These are phyloP conservation scores for Caprella mutica DNA, from an alignment of 2,888 invertebrate genomes.

Conservation along the genomic window DNA sequence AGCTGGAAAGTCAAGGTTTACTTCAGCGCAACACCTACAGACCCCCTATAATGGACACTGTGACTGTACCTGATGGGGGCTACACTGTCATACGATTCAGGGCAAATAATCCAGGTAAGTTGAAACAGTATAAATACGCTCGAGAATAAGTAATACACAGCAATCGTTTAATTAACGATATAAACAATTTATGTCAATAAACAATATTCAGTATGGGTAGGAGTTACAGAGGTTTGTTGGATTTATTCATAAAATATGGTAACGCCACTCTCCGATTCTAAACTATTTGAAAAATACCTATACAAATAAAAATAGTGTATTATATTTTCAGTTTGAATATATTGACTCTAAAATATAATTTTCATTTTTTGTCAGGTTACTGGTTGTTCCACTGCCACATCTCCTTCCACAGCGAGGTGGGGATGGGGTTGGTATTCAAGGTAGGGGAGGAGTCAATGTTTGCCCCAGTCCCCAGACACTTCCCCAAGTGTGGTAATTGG, in stretches of 20 bases:
- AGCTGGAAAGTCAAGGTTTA: slow-evolving; percentile 55
- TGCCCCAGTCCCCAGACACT: slow-evolving; percentile 24
- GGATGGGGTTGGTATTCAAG: slow-evolving; percentile 70
- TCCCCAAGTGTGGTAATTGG: slow-evolving; percentile 54
- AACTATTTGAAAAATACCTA: too few species aligned
- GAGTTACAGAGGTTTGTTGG: too few species aligned
- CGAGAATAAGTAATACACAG: too few species aligned
- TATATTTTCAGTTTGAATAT: too few species aligned
- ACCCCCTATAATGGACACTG: slow-evolving; percentile 75
- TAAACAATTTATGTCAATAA: too few species aligned
- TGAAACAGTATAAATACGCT: too few species aligned
- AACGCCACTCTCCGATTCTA: too few species aligned
- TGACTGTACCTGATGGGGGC: slow-evolving; percentile 81
- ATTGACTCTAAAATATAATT: neutral
- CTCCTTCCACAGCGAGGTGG: slow-evolving; percentile 79
- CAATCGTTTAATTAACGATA: too few species aligned
- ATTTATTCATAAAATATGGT: too few species aligned
- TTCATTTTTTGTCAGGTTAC: slow-evolving; percentile 52
- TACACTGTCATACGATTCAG: slow-evolving; percentile 72
- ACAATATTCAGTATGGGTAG: too few species aligned
- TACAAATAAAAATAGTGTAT: too few species aligned
- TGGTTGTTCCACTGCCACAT: slow-evolving; percentile 90
- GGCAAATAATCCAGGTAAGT: slow-evolving; percentile 76
- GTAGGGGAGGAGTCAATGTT: slow-evolving; percentile 53
- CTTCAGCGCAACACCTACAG: slow-evolving; percentile 59